Evolutionary conservation across 2,797 vertebrate genomes (phyloP).

Genomic region (Tiaroga cobitis): DNA sequence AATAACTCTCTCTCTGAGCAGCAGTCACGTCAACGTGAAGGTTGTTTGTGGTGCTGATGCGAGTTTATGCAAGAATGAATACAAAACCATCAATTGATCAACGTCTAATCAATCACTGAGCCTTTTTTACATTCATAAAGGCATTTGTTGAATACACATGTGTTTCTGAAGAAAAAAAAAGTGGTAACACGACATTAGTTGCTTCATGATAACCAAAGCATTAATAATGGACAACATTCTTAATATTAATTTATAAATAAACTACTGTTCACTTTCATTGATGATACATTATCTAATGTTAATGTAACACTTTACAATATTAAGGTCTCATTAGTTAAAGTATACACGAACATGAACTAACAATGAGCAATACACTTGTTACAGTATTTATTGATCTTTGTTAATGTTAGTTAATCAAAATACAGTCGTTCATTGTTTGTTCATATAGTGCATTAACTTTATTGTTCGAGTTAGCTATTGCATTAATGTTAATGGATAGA

Average conservation of each 20-base stretch:
- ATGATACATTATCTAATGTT: neutral
- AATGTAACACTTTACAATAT: too few relatives aligned
- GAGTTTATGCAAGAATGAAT: neutral
- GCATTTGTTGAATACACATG: neutral
- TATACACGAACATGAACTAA: too few relatives aligned
- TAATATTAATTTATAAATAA: neutral
- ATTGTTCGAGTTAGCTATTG: neutral
- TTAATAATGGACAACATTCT: neutral
- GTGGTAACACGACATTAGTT: neutral
- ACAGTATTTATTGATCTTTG: too few relatives aligned
- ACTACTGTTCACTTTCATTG: neutral
- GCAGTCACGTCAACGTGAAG: neutral
- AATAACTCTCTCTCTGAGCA: constrained; percentile 33
- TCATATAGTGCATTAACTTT: too few relatives aligned
- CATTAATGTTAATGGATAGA: neutral
- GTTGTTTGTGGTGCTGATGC: constrained; percentile 8
- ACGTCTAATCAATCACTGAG: neutral
- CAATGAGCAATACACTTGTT: too few relatives aligned
- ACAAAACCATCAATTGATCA: neutral
- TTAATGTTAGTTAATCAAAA: too few relatives aligned
- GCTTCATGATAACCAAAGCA: neutral
- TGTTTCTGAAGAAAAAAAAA: neutral
- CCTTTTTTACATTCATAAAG: neutral
- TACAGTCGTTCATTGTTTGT: too few relatives aligned
- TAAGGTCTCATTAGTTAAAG: too few relatives aligned